phyloP scores from a whole-genome alignment of 2,888 invertebrate genomes.

The Caenorhabditis plicata region DNA sequence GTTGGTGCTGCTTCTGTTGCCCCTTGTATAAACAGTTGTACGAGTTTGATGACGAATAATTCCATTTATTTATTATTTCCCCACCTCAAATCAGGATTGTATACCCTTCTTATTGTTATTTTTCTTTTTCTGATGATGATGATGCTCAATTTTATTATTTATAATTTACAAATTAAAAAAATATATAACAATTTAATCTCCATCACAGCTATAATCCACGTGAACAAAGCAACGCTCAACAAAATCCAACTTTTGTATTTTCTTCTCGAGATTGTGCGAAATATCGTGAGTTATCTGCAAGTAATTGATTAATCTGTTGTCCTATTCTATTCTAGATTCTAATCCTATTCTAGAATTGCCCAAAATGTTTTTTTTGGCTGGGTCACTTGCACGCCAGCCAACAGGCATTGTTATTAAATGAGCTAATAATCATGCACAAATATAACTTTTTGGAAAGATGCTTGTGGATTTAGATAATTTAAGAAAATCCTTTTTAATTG shows the following conservation, averaged over 20 bases:
- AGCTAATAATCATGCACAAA: too few species aligned
- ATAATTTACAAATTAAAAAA: not conserved
- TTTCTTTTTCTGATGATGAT: not conserved
- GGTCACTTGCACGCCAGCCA: too few species aligned
- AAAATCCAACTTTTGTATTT: slow-evolving; percentile 65
- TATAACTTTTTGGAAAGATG: too few species aligned
- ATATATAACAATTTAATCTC: slow-evolving; percentile 35
- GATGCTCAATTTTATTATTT: not conserved
- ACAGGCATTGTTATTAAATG: too few species aligned
- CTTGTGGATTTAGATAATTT: too few species aligned
- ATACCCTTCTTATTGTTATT: not conserved
- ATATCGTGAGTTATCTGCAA: slow-evolving; percentile 67
- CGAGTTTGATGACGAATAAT: slow-evolving; percentile 56
- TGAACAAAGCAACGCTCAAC: slow-evolving; percentile 58
- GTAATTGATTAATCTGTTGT: not conserved
- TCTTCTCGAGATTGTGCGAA: slow-evolving; percentile 66
- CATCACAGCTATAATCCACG: slow-evolving; percentile 58
- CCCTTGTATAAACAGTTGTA: slow-evolving; percentile 64
- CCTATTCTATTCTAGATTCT: too few species aligned
- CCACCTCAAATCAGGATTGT: not conserved
- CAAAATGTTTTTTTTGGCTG: too few species aligned
- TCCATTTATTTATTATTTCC: not conserved
- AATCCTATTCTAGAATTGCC: too few species aligned
- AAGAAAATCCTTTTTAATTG: too few species aligned
- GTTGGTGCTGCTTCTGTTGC: slow-evolving; percentile 66